A percentile compares a stretch with the other conserved stretches of the same genome.
Evolutionary conservation across 2,888 invertebrate genomes (phyloP).

Genomic region (Rhorus exstirpatorius): DNA sequence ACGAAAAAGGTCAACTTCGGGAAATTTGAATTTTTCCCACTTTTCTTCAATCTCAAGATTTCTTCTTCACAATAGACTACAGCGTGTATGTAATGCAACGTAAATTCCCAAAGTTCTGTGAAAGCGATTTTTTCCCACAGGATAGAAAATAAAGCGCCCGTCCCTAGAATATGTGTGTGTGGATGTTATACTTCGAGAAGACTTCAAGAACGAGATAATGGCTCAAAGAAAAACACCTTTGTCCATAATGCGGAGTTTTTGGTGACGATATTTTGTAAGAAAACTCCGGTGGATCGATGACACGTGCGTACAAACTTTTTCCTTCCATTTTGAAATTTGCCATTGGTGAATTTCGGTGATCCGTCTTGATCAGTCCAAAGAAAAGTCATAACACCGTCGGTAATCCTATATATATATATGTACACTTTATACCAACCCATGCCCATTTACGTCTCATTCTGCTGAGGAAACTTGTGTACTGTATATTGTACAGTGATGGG

Average conservation of each 20-base stretch:
- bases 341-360: constrained; percentile 67
- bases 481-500: neutral
- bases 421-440: constrained; percentile 15
- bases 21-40: constrained; percentile 8
- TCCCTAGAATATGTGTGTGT: too few relatives aligned
- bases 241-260: constrained; percentile 5
- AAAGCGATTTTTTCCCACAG: constrained; percentile 18
- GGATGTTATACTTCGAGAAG: constrained; percentile 1
- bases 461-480: constrained; percentile 1
- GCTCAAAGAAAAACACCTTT: constrained; percentile 26
- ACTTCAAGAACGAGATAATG: constrained; percentile 44
- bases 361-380: constrained; percentile 74
- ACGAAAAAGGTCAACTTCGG: constrained; percentile 2
- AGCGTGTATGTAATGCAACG: neutral
- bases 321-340: constrained; percentile 53
- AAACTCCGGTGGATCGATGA: constrained; percentile 64
- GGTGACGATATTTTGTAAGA: constrained; percentile 42
- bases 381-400: constrained; percentile 76
- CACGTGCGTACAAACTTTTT: constrained; percentile 56
- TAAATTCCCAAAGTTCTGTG: constrained; percentile 12
- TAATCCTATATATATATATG: constrained; percentile 55
- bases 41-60: neutral
- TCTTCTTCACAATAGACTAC: neutral
- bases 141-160: constrained; percentile 15
- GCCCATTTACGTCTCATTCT: constrained; percentile 9